Base-by-base conservation (phyloP, 2,888 invertebrate genomes). In the Sinodicranocentrus sp. region DNA sequence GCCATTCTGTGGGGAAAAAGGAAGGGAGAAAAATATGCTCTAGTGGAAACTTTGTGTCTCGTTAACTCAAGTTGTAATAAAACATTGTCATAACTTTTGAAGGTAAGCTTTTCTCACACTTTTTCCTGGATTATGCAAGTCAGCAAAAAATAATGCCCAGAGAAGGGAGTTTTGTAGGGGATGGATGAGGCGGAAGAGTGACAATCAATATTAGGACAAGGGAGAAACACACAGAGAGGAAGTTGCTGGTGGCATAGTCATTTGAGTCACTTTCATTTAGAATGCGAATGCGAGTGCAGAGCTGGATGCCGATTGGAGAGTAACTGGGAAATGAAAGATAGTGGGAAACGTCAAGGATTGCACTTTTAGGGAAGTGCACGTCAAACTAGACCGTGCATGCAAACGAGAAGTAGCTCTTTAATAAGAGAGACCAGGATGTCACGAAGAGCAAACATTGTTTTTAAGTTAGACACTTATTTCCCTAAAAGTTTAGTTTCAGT, bases 81-180 rank as follows among this genome's bases (percentile, higher is more conserved):
- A 82, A 73, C 67, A 54, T 57, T 82, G 82, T 73, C 82, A 82
- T 82, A 82, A 82, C 82, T 82, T 82, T 73, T 25, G 43, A 73
- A 67, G 54, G 44, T 57, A 65, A n/a, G 28, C 71, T 52, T 65
- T 80, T 80, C 72, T 72, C 65, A 57, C 54, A 54, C n/a, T 52
- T 57, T 25, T 68, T 44, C n/a, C 25, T 71, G 79, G 72, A 57
- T 82, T 73, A 65, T 67, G 82, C 82, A 82, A 82, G 44, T 67
- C 73, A 73, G 82, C 82, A 73, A 59, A 65, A 65, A 80, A 71
- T 52, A 43, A 54, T 48, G n/a, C 10, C 15, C 54, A 54, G 21
- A 25, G 5, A 28, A 23, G 57, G 13, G 33, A 33, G 63, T 48
- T 17, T 5, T 21, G 52, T 33, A 25, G 33, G 67, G 67, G 67